These are phyloP conservation scores for Sinopyrophorus schimmeli DNA, from an alignment of 2,888 invertebrate species.

Conservation along the genomic window DNA sequence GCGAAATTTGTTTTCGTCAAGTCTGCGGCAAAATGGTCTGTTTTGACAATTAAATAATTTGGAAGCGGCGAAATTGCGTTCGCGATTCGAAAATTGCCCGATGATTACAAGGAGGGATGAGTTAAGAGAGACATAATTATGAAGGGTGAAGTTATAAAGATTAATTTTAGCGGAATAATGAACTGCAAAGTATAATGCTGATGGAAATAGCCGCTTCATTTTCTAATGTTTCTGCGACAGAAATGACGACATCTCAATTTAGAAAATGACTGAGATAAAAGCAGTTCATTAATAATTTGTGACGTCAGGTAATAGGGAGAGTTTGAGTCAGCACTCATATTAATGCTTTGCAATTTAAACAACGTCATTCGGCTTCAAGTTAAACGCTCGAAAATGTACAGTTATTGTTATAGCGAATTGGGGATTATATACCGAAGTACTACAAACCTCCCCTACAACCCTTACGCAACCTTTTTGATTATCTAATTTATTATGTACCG, in stretches of 20 bases:
- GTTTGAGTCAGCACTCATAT: constrained; percentile 33
- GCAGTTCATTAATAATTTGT: constrained; percentile 44
- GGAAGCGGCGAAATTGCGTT: constrained; percentile 16
- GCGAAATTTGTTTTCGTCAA: no score
- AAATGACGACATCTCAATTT: constrained; percentile 47
- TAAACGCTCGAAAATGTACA: constrained; percentile 14
- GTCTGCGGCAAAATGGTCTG: no score
- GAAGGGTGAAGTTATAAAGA: constrained; percentile 39
- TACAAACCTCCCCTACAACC: no score
- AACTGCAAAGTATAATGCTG: constrained; percentile 45
- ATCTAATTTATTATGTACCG: no score
- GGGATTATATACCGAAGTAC: constrained; percentile 10
- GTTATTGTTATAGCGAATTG: constrained; percentile 19
- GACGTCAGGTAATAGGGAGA: constrained; percentile 43
- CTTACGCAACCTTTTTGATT: no score
- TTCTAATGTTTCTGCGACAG: constrained; percentile 43
- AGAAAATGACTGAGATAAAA: constrained; percentile 45
- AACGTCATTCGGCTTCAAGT: constrained; percentile 20
- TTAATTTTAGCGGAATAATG: constrained; percentile 45
- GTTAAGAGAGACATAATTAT: constrained; percentile 22
- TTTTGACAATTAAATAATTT: no score
- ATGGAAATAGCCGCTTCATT: constrained; percentile 45
- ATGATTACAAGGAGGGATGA: constrained; percentile 19
- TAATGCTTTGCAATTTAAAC: constrained; percentile 36
- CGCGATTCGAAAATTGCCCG: constrained; percentile 15